A percentile compares a stretch with the other conserved stretches of the same genome.
Evolutionary conservation across 1,140 invertebrate genomes (phyloP).

Genomic region (Mylabris phalerata): DNA sequence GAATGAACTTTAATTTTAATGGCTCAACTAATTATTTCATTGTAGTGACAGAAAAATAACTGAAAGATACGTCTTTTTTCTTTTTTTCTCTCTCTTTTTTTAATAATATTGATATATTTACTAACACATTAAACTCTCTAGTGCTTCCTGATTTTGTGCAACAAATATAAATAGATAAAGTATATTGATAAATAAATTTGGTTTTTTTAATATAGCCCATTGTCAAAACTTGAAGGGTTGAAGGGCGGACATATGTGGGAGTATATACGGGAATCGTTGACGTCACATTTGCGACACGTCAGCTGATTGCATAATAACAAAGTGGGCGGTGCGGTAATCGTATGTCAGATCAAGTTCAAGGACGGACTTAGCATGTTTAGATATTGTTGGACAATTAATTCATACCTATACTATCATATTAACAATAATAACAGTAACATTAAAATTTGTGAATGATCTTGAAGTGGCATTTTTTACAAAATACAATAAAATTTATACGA

Average conservation of each 20-base stretch:
- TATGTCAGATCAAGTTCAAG: slow-evolving; percentile 39
- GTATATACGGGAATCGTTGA: slow-evolving; percentile 21
- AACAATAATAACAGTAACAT: not conserved
- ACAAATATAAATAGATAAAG: no score
- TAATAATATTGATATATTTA: no score
- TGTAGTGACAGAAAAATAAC: no score
- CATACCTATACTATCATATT: slow-evolving; percentile 4
- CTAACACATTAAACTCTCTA: no score
- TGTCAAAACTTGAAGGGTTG: slow-evolving; percentile 1
- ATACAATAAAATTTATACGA: not conserved
- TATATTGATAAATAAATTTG: no score
- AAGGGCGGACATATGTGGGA: slow-evolving; percentile 17
- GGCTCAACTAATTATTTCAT: no score
- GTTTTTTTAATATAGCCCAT: no score
- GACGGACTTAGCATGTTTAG: slow-evolving; percentile 33
- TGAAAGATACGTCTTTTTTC: no score
- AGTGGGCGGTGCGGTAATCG: slow-evolving; percentile 37
- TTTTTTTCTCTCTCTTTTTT: no score
- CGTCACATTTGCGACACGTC: slow-evolving; percentile 35
- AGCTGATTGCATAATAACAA: slow-evolving; percentile 42
- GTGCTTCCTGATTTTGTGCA: no score
- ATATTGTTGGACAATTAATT: slow-evolving; percentile 13
- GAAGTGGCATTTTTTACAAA: not conserved
- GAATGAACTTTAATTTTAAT: no score
- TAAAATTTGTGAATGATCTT: no score